Percentiles rank a stretch among this genome's conserved stretches.
Evolutionary conservation across 2,797 vertebrate species (phyloP).

Genomic region (Platalea minor): DNA sequence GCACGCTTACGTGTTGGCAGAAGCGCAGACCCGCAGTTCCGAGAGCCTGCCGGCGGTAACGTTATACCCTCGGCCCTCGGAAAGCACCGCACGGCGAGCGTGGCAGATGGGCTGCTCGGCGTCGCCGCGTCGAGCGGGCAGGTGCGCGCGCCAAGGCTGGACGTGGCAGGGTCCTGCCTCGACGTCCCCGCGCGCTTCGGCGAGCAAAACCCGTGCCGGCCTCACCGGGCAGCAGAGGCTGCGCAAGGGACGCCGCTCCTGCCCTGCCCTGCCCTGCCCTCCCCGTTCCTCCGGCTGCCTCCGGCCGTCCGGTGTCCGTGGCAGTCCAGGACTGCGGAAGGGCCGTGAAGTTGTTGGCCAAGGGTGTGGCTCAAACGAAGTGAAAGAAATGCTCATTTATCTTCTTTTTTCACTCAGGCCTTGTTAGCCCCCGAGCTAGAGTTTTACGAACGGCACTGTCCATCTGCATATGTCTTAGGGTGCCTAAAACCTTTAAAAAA

Average conservation of each 20-base stretch:
- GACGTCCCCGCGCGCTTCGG: accelerated
- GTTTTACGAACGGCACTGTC: background rate
- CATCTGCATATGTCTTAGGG: background rate
- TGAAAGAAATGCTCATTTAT: background rate
- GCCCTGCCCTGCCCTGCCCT: background rate
- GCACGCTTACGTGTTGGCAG: background rate
- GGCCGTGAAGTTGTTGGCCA: background rate
- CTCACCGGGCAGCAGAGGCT: background rate
- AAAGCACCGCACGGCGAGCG: background rate
- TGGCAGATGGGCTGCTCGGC: background rate
- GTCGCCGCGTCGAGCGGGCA: background rate
- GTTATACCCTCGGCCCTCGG: background rate
- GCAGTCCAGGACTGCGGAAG: background rate
- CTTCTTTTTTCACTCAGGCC: accelerated
- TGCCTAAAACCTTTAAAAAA: background rate
- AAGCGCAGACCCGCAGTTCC: background rate
- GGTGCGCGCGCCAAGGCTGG: background rate
- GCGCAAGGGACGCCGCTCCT: background rate
- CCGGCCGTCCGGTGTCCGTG: accelerated
- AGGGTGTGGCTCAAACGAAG: background rate
- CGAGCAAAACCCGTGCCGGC: background rate
- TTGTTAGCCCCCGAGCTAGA: background rate
- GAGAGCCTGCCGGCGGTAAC: background rate
- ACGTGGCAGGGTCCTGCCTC: background rate
- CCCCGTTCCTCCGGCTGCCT: background rate